Percentiles rank a stretch among this genome's conserved stretches.
Evolutionary conservation across 2,797 vertebrate genomes (phyloP).

Genomic region (Meda fulgida): DNA sequence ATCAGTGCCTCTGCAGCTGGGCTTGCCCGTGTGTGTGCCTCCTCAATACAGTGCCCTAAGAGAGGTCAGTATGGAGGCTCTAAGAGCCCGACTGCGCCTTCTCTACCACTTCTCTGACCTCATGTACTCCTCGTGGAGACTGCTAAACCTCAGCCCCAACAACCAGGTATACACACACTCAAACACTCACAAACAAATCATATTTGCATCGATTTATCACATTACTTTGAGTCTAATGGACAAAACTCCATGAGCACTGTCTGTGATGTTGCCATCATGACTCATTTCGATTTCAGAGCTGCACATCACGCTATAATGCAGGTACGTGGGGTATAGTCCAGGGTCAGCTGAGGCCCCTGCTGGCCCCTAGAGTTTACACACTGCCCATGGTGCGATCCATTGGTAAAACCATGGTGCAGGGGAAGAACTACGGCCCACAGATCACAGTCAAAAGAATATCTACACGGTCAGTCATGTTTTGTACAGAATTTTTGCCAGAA

Average conservation of each 20-base stretch:
- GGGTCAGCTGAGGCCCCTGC: constrained; percentile 81
- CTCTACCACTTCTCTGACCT: constrained; percentile 86
- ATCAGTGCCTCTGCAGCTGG: constrained; percentile 73
- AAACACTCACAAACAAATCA: background rate
- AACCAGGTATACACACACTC: constrained; percentile 69
- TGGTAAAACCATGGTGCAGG: constrained; percentile 84
- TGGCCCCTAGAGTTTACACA: constrained; percentile 84
- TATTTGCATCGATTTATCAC: background rate
- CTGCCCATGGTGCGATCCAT: constrained; percentile 84
- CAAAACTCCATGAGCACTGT: background rate
- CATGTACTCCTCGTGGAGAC: constrained; percentile 86
- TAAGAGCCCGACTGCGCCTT: constrained; percentile 79
- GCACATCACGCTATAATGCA: constrained; percentile 79
- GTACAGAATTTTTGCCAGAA: background rate
- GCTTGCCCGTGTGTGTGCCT: constrained; percentile 79
- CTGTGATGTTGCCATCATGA: background rate
- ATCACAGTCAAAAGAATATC: constrained; percentile 85
- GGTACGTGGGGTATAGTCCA: constrained; percentile 81
- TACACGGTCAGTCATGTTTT: constrained; percentile 70
- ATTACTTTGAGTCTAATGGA: background rate
- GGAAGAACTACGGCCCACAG: constrained; percentile 85
- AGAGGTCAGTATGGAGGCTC: constrained; percentile 76
- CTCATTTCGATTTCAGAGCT: constrained; percentile 69
- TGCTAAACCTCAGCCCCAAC: constrained; percentile 80
- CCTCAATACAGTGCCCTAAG: constrained; percentile 83